A percentile compares a stretch with the other conserved stretches of the same genome.
Conservation (phyloP, 30 jellyfish, hydroid and myxozoan species). For the Cassiopea andromeda region DNA sequence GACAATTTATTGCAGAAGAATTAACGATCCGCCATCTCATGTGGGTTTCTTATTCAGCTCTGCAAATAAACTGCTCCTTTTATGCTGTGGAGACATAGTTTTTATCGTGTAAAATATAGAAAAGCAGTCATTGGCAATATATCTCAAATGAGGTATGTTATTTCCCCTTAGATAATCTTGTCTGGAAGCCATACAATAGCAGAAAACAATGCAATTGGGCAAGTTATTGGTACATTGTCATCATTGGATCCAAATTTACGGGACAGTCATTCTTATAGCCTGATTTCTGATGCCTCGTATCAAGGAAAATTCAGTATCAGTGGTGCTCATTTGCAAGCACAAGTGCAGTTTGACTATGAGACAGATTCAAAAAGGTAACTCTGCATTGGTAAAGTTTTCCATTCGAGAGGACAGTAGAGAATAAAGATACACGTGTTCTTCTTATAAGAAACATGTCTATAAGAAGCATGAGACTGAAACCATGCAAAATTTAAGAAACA, state of each 20-base stretch:
- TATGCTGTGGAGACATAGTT: no score
- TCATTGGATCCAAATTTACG: constrained; percentile 73
- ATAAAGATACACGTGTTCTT: no score
- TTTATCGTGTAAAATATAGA: no score
- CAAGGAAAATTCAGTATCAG: constrained; percentile 63
- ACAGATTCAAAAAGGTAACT: constrained; percentile 76
- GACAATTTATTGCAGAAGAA: constrained; percentile 72
- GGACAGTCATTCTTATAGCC: constrained; percentile 65
- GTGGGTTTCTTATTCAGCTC: constrained; percentile 35
- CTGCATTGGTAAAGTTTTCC: not conserved
- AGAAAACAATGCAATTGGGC: constrained; percentile 77
- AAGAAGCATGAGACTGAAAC: no score
- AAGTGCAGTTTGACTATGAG: constrained; percentile 81
- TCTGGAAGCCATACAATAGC: constrained; percentile 55
- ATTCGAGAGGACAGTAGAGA: no score
- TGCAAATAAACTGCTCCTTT: not conserved
- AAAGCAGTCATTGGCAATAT: no score
- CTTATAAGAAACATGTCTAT: no score
- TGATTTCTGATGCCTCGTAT: constrained; percentile 36
- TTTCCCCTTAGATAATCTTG: constrained; percentile 41
- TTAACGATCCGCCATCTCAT: constrained; percentile 85
- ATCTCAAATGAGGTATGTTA: no score
- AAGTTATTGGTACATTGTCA: constrained; percentile 61
- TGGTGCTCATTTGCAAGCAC: constrained; percentile 62
- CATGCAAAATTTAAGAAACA: no score